A percentile compares a stretch with the other conserved stretches of the same genome.
These are phyloP conservation scores for Campylorhamphus procurvoides DNA, from an alignment of 2,113 vertebrate genomes.

Conservation along the genomic window DNA sequence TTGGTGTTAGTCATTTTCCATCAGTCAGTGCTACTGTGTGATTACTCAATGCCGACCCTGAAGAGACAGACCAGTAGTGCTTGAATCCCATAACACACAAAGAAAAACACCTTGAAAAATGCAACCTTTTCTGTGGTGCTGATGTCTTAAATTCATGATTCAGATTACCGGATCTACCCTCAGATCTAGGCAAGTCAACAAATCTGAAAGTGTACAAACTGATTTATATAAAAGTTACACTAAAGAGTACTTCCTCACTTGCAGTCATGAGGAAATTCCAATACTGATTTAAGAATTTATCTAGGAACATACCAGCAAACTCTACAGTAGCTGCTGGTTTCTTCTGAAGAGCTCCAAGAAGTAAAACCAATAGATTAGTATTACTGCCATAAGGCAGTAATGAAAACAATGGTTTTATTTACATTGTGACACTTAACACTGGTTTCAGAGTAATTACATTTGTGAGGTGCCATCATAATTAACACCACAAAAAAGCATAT, in stretches of 20 bases:
- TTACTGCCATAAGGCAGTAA: not conserved
- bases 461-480: not conserved
- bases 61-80: not conserved
- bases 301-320: not conserved
- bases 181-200: not conserved
- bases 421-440: not conserved
- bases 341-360: not conserved
- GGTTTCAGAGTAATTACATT: slow-evolving; percentile 25
- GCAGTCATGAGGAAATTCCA: not conserved
- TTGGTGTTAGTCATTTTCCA: not conserved
- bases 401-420: slow-evolving; percentile 39
- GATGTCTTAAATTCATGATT: not conserved
- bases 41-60: not conserved
- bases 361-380: not conserved
- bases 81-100: not conserved
- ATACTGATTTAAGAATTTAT: not conserved
- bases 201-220: not conserved
- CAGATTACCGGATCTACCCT: not conserved
- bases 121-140: not conserved
- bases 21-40: not conserved
- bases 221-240: not conserved
- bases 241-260: not conserved
- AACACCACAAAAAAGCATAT: not conserved
- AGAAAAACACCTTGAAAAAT: not conserved
- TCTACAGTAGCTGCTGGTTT: not conserved